Conservation (phyloP, 2,113 vertebrate species). For the Melozone crissalis region DNA sequence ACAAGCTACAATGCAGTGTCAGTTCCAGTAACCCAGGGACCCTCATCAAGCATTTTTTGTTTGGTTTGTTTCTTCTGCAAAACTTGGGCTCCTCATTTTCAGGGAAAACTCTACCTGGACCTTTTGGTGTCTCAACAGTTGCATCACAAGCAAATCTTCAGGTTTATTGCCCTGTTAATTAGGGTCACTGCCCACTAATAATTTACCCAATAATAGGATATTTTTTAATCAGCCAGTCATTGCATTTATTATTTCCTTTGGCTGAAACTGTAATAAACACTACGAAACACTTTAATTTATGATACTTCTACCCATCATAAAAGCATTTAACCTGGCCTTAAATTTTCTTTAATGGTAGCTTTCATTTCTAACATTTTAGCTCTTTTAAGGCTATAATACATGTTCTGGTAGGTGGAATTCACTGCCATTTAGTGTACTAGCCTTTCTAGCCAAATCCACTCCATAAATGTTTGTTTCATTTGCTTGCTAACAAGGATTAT, state of each 20-base stretch:
- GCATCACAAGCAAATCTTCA: slow-evolving; percentile 67
- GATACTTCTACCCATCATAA: slow-evolving; percentile 61
- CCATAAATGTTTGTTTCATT: neutral
- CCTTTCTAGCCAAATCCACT: neutral
- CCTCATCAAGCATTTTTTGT: neutral
- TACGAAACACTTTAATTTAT: slow-evolving; percentile 71
- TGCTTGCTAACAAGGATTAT: rapidly evolving
- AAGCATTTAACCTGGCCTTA: slow-evolving; percentile 63
- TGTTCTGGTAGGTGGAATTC: neutral
- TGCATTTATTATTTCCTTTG: slow-evolving; percentile 78
- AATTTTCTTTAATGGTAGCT: slow-evolving; percentile 65
- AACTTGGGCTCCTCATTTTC: neutral
- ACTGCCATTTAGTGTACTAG: neutral
- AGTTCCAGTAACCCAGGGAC: slow-evolving; percentile 23
- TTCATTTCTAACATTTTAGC: slow-evolving; percentile 35
- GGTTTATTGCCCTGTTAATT: slow-evolving; percentile 77
- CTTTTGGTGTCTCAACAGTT: slow-evolving; percentile 51
- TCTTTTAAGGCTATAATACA: slow-evolving; percentile 25
- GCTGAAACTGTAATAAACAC: slow-evolving; percentile 73
- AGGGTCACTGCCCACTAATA: slow-evolving; percentile 76
- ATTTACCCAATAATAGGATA: slow-evolving; percentile 72
- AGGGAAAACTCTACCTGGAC: slow-evolving; percentile 48
- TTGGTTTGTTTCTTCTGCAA: slow-evolving; percentile 5
- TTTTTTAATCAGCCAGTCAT: slow-evolving; percentile 73
- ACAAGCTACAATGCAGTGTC: neutral